A percentile compares a stretch with the other conserved stretches of the same genome.
These are phyloP conservation scores for Daboia siamensis DNA, from an alignment of 2,113 vertebrate species.

Conservation along the genomic window DNA sequence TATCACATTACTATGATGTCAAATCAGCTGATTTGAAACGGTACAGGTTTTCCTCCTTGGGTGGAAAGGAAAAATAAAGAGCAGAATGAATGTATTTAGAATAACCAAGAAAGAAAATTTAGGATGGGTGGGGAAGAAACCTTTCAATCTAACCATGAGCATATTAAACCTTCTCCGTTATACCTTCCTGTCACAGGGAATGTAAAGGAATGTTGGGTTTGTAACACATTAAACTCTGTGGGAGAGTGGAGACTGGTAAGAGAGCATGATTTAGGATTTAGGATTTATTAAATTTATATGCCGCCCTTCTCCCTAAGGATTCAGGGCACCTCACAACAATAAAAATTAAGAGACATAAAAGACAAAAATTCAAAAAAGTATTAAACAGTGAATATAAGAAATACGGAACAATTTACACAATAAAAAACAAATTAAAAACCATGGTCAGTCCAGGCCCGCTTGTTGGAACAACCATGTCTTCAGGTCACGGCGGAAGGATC, in stretches of 20 bases:
- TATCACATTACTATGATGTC: not conserved
- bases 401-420: too few species aligned
- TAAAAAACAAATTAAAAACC: too few species aligned
- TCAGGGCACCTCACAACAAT: too few species aligned
- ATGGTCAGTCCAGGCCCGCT: too few species aligned
- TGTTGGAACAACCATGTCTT: too few species aligned
- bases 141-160: not conserved
- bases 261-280: not conserved
- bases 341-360: too few species aligned
- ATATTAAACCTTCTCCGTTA: not conserved
- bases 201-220: not conserved
- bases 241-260: not conserved
- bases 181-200: not conserved
- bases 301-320: too few species aligned
- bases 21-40: not conserved
- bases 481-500: too few species aligned
- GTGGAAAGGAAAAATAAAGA: not conserved
- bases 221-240: not conserved
- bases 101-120: not conserved
- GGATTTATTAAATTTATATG: too few species aligned
- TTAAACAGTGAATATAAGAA: too few species aligned
- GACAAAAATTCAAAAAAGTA: too few species aligned
- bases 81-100: not conserved
- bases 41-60: not conserved
- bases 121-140: not conserved